Evolutionary conservation across 2,113 vertebrate genomes (phyloP).

Genomic region (Brevimyrus niger): DNA sequence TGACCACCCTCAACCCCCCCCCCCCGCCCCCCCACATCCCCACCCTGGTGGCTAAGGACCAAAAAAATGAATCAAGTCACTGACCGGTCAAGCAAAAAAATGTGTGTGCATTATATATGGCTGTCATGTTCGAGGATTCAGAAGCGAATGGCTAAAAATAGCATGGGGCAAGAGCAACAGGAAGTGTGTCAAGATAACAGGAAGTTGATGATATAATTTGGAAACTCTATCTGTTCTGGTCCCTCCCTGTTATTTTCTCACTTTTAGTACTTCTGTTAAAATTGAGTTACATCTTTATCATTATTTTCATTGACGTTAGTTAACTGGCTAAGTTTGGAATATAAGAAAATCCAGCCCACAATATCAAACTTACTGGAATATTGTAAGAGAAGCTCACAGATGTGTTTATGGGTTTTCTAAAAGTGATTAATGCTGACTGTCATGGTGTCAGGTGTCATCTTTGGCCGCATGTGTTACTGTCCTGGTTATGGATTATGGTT

Average conservation of each 20-base stretch:
- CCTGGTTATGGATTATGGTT: background rate
- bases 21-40: background rate
- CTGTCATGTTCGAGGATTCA: background rate
- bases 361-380: background rate
- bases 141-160: background rate
- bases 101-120: background rate
- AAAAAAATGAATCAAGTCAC: background rate
- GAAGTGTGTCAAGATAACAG: constrained; percentile 12
- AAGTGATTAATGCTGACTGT: background rate
- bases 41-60: background rate
- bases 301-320: background rate
- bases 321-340: background rate
- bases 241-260: background rate
- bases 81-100: background rate
- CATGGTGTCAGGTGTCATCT: background rate
- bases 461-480: background rate
- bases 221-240: background rate
- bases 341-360: background rate
- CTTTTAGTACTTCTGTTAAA: background rate
- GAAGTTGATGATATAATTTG: constrained; percentile 9
- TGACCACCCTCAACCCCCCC: background rate
- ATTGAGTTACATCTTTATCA: background rate
- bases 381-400: background rate
- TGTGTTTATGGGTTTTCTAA: background rate
- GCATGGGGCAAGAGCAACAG: background rate